A percentile compares a stretch with the other conserved stretches of the same genome.
phyloP scores from a whole-genome alignment of 2,113 vertebrate genomes.

The Corythaixoides concolor region DNA sequence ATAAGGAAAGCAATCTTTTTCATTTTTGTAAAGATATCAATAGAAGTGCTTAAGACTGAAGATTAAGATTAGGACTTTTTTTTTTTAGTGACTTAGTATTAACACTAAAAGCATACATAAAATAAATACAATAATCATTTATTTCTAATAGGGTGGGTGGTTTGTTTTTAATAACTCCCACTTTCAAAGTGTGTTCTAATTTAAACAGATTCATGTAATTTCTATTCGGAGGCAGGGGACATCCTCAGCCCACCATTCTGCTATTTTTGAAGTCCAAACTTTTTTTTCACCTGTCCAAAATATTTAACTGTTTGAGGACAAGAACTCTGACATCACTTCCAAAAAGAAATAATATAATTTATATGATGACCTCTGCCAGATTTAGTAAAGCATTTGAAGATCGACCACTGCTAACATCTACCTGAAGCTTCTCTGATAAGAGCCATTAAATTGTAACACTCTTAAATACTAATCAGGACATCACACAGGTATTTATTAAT shows the following conservation, averaged over 20 bases:
- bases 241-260: neutral
- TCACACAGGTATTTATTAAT: neutral
- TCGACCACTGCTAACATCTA: neutral
- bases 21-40: neutral
- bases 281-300: neutral
- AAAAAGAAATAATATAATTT: neutral
- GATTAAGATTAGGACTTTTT: too few species aligned
- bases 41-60: neutral
- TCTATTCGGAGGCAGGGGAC: neutral
- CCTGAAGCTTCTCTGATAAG: neutral
- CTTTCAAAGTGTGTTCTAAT: neutral
- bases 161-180: neutral
- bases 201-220: neutral
- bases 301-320: neutral
- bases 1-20: neutral
- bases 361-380: neutral
- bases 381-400: neutral
- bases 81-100: neutral
- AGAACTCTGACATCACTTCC: neutral
- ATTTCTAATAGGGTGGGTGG: neutral
- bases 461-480: neutral
- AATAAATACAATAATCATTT: neutral
- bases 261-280: neutral
- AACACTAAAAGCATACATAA: neutral
- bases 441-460: neutral